Conservation (phyloP, 2,888 invertebrate species). For the Xylophagus ater region DNA sequence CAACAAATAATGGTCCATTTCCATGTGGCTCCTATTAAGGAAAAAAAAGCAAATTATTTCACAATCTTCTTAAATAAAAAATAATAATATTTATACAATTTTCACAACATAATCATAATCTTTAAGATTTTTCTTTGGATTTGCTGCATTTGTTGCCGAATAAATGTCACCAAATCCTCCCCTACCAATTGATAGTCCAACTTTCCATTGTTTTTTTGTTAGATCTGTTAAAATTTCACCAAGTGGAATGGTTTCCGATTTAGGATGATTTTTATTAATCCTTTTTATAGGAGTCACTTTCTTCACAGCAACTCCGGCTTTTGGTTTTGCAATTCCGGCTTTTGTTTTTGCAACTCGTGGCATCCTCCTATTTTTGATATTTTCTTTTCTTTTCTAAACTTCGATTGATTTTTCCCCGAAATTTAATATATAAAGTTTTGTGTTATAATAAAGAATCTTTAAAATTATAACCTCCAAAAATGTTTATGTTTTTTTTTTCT, state of each 20-base stretch:
- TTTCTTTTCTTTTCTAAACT: no score
- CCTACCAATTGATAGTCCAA: slow-evolving; percentile 77
- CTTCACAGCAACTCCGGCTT: slow-evolving; percentile 14
- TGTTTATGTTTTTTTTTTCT: no score
- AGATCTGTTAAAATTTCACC: slow-evolving; percentile 71
- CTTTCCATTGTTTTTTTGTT: slow-evolving; percentile 68
- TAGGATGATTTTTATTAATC: slow-evolving; percentile 31
- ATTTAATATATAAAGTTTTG: no score
- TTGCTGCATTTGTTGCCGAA: slow-evolving; percentile 55
- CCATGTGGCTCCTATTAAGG: slow-evolving; percentile 67
- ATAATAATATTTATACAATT: slow-evolving; percentile 52
- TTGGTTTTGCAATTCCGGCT: slow-evolving; percentile 9
- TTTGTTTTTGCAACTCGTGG: slow-evolving; percentile 19
- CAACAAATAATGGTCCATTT: slow-evolving; percentile 91
- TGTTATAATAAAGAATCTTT: no score
- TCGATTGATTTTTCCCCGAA: no score
- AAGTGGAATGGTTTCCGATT: slow-evolving; percentile 30
- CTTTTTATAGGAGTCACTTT: slow-evolving; percentile 22
- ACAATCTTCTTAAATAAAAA: background rate
- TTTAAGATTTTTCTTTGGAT: slow-evolving; percentile 42
- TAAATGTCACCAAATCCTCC: slow-evolving; percentile 95
- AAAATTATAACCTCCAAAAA: no score
- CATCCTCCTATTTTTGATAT: no score
- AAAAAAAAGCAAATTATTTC: slow-evolving; percentile 2
- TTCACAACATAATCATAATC: slow-evolving; percentile 62